phyloP scores from a whole-genome alignment of 2,888 invertebrate genomes.

The Aporophyla nigra region DNA sequence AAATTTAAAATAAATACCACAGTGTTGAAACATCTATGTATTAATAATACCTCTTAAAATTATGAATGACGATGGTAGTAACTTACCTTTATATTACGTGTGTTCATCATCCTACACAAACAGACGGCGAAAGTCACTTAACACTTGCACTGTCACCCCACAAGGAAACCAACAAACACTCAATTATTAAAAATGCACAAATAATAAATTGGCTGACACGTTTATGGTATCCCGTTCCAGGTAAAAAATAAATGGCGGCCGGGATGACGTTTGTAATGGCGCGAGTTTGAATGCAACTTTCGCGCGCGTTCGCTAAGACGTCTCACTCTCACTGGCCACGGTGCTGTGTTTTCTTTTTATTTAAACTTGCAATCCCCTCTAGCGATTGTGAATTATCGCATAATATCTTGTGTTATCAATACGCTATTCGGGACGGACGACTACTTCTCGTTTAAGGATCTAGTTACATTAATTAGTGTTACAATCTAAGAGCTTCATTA shows the following conservation, averaged over 20 bases:
- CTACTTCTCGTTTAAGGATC: constrained; percentile 42
- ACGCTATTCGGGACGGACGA: constrained; percentile 74
- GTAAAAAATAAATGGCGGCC: constrained; percentile 45
- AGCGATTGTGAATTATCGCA: constrained; percentile 83
- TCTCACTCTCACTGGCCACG: constrained; percentile 87
- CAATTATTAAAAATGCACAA: constrained; percentile 64
- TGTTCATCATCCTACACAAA: constrained; percentile 81
- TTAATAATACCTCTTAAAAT: constrained; percentile 4
- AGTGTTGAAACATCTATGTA: neutral
- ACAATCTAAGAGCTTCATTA: neutral
- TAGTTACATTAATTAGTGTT: constrained; percentile 42
- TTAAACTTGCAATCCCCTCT: constrained; percentile 85
- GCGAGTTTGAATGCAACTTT: constrained; percentile 82
- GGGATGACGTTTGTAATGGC: constrained; percentile 69
- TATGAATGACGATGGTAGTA: neutral
- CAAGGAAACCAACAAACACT: constrained; percentile 71
- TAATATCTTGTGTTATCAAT: constrained; percentile 83
- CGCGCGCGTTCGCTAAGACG: constrained; percentile 77
- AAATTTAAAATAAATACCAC: neutral
- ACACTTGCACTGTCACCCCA: constrained; percentile 79
- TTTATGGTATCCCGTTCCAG: constrained; percentile 50
- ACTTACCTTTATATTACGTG: constrained; percentile 83
- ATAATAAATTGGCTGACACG: constrained; percentile 44
- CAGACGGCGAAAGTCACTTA: constrained; percentile 84
- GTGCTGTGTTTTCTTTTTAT: constrained; percentile 86